Percentiles rank a stretch among this genome's conserved stretches.
These are phyloP conservation scores for Dromius quadrimaculatus DNA, from an alignment of 2,888 invertebrate genomes.

Conservation along the genomic window DNA sequence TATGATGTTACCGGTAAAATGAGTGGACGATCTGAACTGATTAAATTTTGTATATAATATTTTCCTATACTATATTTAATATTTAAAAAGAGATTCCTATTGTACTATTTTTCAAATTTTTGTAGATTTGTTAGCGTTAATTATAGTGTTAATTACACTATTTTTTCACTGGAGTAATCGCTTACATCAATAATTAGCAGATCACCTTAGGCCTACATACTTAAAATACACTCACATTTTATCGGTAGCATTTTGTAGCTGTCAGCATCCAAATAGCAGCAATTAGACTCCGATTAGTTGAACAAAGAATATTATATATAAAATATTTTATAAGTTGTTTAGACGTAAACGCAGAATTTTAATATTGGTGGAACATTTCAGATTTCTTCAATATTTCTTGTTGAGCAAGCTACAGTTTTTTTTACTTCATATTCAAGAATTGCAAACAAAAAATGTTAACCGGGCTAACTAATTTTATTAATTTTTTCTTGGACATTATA, in stretches of 20 bases:
- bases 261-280: background rate
- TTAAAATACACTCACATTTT: conserved; percentile 22
- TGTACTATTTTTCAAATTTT: background rate
- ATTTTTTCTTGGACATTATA: too few relatives aligned
- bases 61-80: conserved; percentile 5
- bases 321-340: background rate
- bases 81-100: too few relatives aligned
- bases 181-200: background rate
- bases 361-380: background rate
- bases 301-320: background rate
- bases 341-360: background rate
- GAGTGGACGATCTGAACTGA: conserved; percentile 5
- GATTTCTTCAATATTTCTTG: too few relatives aligned
- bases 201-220: conserved; percentile 11
- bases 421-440: too few relatives aligned
- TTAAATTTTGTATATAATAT: background rate
- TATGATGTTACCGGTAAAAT: conserved; percentile 15
- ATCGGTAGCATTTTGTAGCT: conserved; percentile 6
- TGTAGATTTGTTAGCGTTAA: background rate
- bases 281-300: background rate
- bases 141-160: background rate
- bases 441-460: too few relatives aligned
- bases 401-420: too few relatives aligned
- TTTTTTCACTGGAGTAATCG: background rate
- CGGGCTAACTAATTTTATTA: too few relatives aligned